Evolutionary conservation across 35 echinoderm and acorn worm species (phyloP).

Genomic region (Patiria miniata): DNA sequence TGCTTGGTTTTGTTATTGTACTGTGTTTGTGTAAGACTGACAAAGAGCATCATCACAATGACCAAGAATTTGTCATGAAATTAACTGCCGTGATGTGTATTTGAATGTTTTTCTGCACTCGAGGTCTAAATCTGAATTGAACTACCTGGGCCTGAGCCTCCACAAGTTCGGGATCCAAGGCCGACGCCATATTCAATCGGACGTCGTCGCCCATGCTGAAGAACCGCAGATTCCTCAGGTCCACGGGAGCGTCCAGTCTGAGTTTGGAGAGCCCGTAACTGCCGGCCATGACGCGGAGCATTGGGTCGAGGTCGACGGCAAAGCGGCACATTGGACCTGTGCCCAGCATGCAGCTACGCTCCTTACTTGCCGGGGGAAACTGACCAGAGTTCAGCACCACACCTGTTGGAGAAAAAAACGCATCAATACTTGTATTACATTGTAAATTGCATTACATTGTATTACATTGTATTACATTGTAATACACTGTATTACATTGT

Average conservation of each 20-base stretch:
- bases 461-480: too few species aligned
- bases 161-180: constrained; percentile 70
- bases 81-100: too few species aligned
- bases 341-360: constrained; percentile 49
- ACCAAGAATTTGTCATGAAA: too few species aligned
- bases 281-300: constrained; percentile 85
- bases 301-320: constrained; percentile 72
- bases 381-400: constrained; percentile 80
- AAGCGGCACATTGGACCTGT: constrained; percentile 88
- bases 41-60: too few species aligned
- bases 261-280: constrained; percentile 65
- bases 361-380: constrained; percentile 61
- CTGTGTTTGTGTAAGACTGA: too few species aligned
- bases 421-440: neutral
- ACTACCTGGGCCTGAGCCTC: constrained; percentile 75
- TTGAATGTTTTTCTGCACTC: too few species aligned
- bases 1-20: too few species aligned
- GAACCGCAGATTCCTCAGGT: constrained; percentile 66
- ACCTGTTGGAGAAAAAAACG: constrained; percentile 33
- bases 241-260: constrained; percentile 61
- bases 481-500: too few species aligned
- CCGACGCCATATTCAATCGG: constrained; percentile 53
- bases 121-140: neutral
- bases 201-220: constrained; percentile 78
- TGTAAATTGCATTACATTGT: too few species aligned